Percentiles rank a stretch among this genome's conserved stretches.
phyloP scores from a whole-genome alignment of 2,888 invertebrate genomes.

The Drepanosiphum platanoidis region DNA sequence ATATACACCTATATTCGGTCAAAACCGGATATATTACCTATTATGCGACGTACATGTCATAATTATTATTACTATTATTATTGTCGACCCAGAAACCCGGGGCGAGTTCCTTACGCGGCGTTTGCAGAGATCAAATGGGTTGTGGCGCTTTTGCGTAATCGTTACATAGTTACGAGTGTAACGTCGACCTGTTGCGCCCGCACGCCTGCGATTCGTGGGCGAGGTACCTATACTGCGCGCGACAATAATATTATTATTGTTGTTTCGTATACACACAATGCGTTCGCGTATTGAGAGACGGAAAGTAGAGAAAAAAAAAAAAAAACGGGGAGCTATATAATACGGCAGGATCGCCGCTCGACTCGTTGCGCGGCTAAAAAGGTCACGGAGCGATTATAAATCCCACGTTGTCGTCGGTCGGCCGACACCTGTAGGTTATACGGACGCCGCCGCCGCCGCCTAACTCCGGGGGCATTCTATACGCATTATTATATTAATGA shows the following conservation, averaged over 20 bases:
- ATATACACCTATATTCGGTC: background rate
- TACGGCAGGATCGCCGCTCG: background rate
- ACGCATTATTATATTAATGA: too few relatives aligned
- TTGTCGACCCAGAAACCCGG: slow-evolving; percentile 50
- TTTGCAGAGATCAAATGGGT: background rate
- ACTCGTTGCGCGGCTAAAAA: background rate
- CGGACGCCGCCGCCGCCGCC: background rate
- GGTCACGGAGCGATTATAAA: background rate
- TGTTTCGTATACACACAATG: too few relatives aligned
- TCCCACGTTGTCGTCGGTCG: background rate
- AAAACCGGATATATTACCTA: slow-evolving; percentile 52
- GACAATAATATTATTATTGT: too few relatives aligned
- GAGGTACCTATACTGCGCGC: background rate
- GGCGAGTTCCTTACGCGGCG: slow-evolving; percentile 28
- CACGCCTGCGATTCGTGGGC: background rate
- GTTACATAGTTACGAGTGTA: slow-evolving; percentile 8
- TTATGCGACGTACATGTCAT: slow-evolving; percentile 15
- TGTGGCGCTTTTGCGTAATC: slow-evolving; percentile 27
- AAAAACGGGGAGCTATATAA: too few relatives aligned
- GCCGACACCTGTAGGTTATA: background rate
- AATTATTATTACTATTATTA: background rate
- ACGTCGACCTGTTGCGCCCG: background rate
- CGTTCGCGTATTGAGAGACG: background rate
- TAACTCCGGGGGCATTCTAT: slow-evolving; percentile 12
- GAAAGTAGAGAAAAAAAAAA: background rate